A percentile compares a stretch with the other conserved stretches of the same genome.
Evolutionary conservation across 2,888 invertebrate genomes (phyloP).

Genomic region (Xestia ashworthii): DNA sequence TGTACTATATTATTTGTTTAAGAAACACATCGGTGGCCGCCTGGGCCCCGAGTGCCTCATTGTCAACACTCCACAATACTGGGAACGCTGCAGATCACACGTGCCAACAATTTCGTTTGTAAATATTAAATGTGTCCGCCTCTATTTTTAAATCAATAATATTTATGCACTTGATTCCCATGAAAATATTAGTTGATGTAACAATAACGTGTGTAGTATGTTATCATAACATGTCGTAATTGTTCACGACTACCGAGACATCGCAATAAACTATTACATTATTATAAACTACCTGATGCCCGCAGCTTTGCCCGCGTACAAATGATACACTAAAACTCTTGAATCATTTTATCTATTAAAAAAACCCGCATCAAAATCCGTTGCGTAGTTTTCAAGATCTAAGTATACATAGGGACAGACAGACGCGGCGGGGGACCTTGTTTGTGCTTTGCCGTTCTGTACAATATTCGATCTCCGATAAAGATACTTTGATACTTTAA

Average conservation of each 20-base stretch:
- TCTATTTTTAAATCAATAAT: constrained; percentile 19
- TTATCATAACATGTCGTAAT: background rate
- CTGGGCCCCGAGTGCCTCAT: background rate
- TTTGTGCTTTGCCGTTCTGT: background rate
- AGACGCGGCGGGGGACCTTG: no score
- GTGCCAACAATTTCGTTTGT: constrained; percentile 39
- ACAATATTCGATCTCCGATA: background rate
- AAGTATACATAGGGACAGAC: no score
- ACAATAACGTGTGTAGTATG: background rate
- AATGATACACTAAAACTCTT: no score
- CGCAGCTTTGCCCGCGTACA: no score
- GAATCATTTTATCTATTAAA: no score
- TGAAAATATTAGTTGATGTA: constrained; percentile 8
- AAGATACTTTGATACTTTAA: background rate
- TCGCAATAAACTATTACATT: background rate
- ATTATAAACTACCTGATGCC: constrained; percentile 3
- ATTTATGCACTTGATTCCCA: constrained; percentile 19
- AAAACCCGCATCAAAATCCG: no score
- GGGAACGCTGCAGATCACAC: constrained; percentile 42
- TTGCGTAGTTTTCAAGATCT: no score
- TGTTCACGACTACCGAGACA: background rate
- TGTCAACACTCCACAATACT: constrained; percentile 28
- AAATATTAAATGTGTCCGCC: constrained; percentile 41
- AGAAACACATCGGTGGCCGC: background rate
- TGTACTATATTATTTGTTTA: constrained; percentile 20